Conservation (phyloP, 2,888 invertebrate genomes). For the Drosophila paracracens region DNA sequence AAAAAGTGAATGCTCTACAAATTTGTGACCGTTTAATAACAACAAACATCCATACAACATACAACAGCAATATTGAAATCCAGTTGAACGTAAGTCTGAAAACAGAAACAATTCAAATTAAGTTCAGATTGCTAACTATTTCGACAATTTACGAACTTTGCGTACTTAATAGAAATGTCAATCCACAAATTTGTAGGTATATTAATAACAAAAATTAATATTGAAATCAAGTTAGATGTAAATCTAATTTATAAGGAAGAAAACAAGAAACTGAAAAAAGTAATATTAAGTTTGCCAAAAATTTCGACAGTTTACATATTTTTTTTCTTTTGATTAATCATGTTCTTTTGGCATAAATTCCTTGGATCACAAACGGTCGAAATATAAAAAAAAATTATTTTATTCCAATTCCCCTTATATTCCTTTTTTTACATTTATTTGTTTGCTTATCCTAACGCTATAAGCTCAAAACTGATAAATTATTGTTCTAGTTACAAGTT, state of each 20-base stretch:
- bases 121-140: background rate
- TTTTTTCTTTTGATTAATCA: background rate
- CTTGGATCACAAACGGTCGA: background rate
- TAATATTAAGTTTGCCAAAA: background rate
- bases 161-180: background rate
- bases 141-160: background rate
- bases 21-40: constrained; percentile 14
- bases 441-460: background rate
- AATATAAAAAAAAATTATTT: background rate
- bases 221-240: constrained; percentile 23
- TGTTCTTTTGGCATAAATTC: background rate
- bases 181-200: constrained; percentile 8
- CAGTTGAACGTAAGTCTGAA: constrained; percentile 38
- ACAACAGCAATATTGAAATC: constrained; percentile 49
- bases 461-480: background rate
- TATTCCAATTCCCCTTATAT: background rate
- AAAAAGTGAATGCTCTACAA: constrained; percentile 35
- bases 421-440: background rate
- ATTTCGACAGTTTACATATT: background rate
- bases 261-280: background rate
- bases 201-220: constrained; percentile 20
- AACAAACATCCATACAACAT: background rate
- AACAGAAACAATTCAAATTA: background rate
- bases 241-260: background rate
- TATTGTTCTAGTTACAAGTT: background rate